phyloP scores from a whole-genome alignment of 2,113 vertebrate species.

The Ammodytes marinus region DNA sequence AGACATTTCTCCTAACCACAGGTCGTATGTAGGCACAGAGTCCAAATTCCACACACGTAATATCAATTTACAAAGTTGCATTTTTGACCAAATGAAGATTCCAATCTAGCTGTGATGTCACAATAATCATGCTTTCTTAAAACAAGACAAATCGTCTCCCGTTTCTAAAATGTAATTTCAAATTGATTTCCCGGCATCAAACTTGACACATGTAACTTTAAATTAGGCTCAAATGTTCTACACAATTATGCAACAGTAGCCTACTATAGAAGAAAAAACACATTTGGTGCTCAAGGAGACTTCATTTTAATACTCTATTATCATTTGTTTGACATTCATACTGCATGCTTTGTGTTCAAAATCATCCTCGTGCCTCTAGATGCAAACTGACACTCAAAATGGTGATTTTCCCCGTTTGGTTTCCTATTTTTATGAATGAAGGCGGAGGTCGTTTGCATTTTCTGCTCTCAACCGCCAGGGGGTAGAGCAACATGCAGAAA shows the following conservation, averaged over 20 bases:
- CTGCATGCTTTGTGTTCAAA: not conserved
- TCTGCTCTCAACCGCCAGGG: slow-evolving; percentile 63
- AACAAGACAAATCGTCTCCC: not conserved
- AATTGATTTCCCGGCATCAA: too few species aligned
- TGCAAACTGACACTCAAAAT: slow-evolving; percentile 50
- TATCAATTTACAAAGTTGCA: not conserved
- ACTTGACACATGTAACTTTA: too few species aligned
- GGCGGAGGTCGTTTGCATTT: slow-evolving; percentile 63
- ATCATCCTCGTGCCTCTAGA: not conserved
- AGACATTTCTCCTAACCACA: too few species aligned
- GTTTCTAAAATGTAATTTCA: too few species aligned
- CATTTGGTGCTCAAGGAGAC: not conserved
- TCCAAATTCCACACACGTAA: too few species aligned
- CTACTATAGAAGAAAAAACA: not conserved
- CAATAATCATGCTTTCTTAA: not conserved
- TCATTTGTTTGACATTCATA: not conserved
- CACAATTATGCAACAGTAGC: too few species aligned
- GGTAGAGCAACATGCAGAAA: slow-evolving; percentile 57
- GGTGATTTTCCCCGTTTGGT: slow-evolving; percentile 41
- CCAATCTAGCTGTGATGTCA: not conserved
- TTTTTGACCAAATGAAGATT: not conserved
- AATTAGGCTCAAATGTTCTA: too few species aligned
- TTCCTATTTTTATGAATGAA: slow-evolving; percentile 84
- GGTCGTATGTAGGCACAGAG: too few species aligned
- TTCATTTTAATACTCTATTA: not conserved